Percentiles rank a stretch among this genome's conserved stretches.
Conservation (phyloP, 1,140 invertebrate genomes). For the Apolygus lucorum region DNA sequence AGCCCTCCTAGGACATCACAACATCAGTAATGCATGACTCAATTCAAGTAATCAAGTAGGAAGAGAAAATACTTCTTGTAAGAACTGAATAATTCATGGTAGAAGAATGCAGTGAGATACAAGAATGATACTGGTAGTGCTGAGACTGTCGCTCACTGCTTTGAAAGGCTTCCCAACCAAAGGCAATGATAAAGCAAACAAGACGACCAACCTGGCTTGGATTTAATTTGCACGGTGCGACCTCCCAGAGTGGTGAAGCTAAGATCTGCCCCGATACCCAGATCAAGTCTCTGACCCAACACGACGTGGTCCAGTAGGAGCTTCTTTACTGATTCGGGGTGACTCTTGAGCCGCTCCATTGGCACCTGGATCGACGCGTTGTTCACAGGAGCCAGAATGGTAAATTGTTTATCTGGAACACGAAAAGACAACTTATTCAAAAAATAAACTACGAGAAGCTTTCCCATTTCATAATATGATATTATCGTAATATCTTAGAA, state of each 20-base stretch:
- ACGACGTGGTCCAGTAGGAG: slow-evolving; percentile 50
- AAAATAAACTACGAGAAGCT: too few relatives aligned
- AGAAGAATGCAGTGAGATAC: too few relatives aligned
- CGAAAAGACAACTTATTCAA: slow-evolving; percentile 23
- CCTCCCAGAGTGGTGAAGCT: slow-evolving; percentile 46
- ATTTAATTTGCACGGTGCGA: slow-evolving; percentile 41
- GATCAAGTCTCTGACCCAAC: slow-evolving; percentile 40
- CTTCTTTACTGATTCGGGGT: slow-evolving; percentile 43
- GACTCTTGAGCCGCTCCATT: slow-evolving; percentile 39
- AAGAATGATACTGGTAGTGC: background rate
- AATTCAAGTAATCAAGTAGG: too few relatives aligned
- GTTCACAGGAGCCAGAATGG: slow-evolving; percentile 49
- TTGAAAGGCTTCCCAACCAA: background rate
- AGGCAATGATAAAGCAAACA: background rate
- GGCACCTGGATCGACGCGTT: slow-evolving; percentile 40
- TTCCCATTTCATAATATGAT: too few relatives aligned
- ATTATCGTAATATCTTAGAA: too few relatives aligned
- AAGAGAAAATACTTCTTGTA: too few relatives aligned
- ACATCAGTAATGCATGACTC: too few relatives aligned
- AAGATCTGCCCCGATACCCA: slow-evolving; percentile 40
- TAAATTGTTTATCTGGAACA: slow-evolving; percentile 48
- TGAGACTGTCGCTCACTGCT: too few relatives aligned
- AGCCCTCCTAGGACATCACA: slow-evolving; percentile 37
- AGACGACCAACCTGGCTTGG: slow-evolving; percentile 40
- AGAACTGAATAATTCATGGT: too few relatives aligned